Evolutionary conservation across 2,797 vertebrate genomes (phyloP), one percentile per base, ranked within the genome.

Genomic region (Propithecus deckenii): DNA sequence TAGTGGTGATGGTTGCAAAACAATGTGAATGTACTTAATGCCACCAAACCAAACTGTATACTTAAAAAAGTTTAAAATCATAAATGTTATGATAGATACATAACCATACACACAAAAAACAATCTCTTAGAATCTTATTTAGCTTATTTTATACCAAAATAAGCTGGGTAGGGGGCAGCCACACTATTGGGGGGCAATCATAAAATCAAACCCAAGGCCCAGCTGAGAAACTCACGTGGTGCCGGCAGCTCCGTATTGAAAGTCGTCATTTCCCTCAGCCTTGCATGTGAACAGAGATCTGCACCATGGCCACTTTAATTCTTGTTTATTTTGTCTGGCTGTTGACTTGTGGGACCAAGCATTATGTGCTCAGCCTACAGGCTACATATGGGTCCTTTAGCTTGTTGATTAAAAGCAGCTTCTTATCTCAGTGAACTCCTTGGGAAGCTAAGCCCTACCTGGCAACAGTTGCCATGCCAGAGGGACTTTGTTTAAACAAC

Each of bases 391-490:
- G 22, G 12, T 83, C 65, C 91, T 91, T 65, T 43, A 48, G 52
- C 55, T 83, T 65, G 46, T 50, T 83, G 57, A 89, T 83, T 86
- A 81, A 92, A 83, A 92, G 30, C 48, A 81, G n/a, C 65, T 18
- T 72, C 85, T 87, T 83, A 86, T 75, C 86, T 89, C 76, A 38
- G 18, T 93, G 89, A 95, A 88, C 76, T 81, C 76, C 83, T 97
- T 32, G 87, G 84, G 79, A 98, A 86, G 46, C 38, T 71, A 89
- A 84, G 74, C 17, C 3, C 0, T 63, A 86, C 52, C 35, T 89
- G 97, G 96, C 78, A 98, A 93, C 80, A 71, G 59, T 94, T 96
- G 92, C 52, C 50, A 46, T 0, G 12, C 9, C 78, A 75, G 79
- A 75, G 50, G 83, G 76, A 81, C 61, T 83, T 94, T 46, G 81